phyloP scores from a whole-genome alignment of 1,140 invertebrate genomes.

The Pseudobourletiella spinata region DNA sequence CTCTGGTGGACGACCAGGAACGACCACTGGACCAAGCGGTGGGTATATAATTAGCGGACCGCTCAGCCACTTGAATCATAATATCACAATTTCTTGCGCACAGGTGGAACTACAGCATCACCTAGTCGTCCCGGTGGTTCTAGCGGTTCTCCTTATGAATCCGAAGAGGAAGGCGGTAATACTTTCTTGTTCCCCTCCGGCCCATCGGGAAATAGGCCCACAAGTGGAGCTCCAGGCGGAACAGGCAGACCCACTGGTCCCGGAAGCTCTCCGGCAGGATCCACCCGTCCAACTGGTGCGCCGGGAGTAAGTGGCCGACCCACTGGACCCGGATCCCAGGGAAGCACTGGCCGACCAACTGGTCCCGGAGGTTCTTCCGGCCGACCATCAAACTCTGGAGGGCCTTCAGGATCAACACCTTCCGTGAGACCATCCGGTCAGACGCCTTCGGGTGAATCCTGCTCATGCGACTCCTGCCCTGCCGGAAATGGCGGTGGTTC shows the following conservation, averaged over 20 bases:
- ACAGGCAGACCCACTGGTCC: no score
- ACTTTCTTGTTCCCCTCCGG: no score
- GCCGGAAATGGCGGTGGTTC: not conserved
- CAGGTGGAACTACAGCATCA: not conserved
- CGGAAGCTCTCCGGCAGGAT: not conserved
- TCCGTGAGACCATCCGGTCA: not conserved
- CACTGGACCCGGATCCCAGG: not conserved
- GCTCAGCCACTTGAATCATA: not conserved
- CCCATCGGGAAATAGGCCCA: no score
- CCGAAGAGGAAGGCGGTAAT: no score
- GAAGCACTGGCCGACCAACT: not conserved
- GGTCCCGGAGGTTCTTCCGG: not conserved
- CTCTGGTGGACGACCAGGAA: no score
- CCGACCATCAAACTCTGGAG: not conserved
- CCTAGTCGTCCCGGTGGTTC: not conserved
- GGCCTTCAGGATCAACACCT: not conserved
- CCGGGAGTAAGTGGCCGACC: no score
- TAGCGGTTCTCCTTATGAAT: no score
- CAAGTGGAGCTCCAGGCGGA: no score
- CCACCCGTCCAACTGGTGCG: not conserved
- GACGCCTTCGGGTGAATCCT: not conserved
- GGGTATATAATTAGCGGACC: not conserved
- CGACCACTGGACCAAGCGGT: no score
- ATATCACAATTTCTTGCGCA: not conserved
- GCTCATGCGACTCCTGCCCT: not conserved